Percentiles rank a stretch among this genome's conserved stretches.
Conservation (phyloP, 1,140 invertebrate genomes). For the Bombus ignitus region DNA sequence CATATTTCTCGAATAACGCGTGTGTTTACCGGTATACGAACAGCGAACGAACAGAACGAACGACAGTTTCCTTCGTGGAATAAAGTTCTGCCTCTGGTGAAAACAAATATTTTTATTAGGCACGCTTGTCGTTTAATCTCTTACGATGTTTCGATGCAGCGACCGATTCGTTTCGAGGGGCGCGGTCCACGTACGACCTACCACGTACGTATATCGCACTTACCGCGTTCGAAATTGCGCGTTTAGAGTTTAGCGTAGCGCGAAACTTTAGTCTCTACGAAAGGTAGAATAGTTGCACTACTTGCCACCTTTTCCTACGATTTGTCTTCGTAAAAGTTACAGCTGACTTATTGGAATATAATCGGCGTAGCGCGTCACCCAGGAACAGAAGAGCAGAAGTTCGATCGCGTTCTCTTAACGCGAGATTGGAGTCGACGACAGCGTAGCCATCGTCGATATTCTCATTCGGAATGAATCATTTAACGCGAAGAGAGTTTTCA, state of each 20-base stretch:
- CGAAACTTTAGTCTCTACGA: too few species aligned
- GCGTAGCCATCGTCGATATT: constrained; percentile 33
- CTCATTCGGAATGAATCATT: constrained; percentile 47
- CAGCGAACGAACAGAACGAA: constrained; percentile 35
- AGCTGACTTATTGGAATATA: not conserved
- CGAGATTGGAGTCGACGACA: not conserved
- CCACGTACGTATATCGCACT: too few species aligned
- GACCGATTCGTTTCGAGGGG: not conserved
- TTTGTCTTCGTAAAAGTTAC: too few species aligned
- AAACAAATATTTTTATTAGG: constrained; percentile 29
- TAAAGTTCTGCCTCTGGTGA: constrained; percentile 10
- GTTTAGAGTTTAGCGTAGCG: too few species aligned
- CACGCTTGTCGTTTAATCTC: constrained; percentile 11
- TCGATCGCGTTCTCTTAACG: not conserved
- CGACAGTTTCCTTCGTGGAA: constrained; percentile 13
- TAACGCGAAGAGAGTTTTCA: constrained; percentile 54
- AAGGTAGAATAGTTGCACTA: too few species aligned
- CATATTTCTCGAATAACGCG: constrained; percentile 33
- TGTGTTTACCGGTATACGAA: not conserved
- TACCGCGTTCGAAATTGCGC: too few species aligned
- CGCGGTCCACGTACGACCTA: not conserved
- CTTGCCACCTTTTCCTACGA: too few species aligned
- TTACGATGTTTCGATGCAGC: not conserved
- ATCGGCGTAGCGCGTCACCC: not conserved
- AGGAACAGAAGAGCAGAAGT: rapidly evolving